Base-by-base conservation (phyloP, 2,888 invertebrate genomes). In the Callyntrura guangdongensis region DNA sequence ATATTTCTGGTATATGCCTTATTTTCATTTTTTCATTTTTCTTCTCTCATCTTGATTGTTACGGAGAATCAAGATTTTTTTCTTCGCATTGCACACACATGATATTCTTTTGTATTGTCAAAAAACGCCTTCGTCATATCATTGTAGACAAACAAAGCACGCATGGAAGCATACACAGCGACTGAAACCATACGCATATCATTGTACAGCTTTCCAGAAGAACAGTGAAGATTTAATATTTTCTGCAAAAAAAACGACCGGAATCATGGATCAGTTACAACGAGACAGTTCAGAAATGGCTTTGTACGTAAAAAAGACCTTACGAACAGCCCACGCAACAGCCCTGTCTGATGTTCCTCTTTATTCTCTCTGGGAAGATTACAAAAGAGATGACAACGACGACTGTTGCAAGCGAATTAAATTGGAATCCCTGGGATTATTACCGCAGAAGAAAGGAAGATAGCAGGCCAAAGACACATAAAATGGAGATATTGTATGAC, bases 381-480 rank as follows among this genome's bases (percentile, higher is more conserved):
- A 85, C 45, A 72, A 72, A 72, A 72, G 85, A 84, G 56, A 53
- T 49, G 69, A 84, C 49, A 36, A 36, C 36, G 36, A 36, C 2
- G 36, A 36, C 36, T 36, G 36, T 36, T 36, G 36, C 36, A n/a
- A 45, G 85, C 85, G 74, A 86, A 86, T 86, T 74, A 86, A 86
- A 86, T 25, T 36, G 74, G 85, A 86, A 86, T 86, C 85, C 85
- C 74, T 27, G 45, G 85, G 85, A 86, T 86, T 86, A 86, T 86
- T 86, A 45, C 69, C 53, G 59, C 85, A 86, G 74, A 86, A 74
- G 12, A 59, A 86, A 74, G 72, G 22, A 69, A 2, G 27, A 77
- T 22, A 77, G 25, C 14, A 72, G 53, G 53, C 49, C 14, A 45
- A 59, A 74, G 67, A 86, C 45, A 74, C 74, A 72, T 74, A 53